phyloP scores from a whole-genome alignment of 2,797 vertebrate species.

The Agapornis canus region DNA sequence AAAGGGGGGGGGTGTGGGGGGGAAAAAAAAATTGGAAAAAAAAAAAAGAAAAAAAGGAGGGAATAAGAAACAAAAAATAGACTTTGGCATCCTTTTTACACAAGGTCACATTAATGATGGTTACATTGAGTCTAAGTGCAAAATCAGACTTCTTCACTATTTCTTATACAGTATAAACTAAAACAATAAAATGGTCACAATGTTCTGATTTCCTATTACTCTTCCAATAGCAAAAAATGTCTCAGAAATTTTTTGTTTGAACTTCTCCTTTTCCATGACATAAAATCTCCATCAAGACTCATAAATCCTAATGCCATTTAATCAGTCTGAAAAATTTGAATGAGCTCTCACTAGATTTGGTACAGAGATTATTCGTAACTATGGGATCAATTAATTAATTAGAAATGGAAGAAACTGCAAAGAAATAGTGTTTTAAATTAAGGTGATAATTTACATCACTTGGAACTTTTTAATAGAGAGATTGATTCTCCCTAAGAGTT shows the following conservation, averaged over 20 bases:
- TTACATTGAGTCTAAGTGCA: neutral
- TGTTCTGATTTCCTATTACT: neutral
- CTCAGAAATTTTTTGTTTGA: conserved; percentile 13
- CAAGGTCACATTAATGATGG: neutral
- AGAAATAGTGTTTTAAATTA: conserved; percentile 50
- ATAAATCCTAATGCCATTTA: conserved; percentile 57
- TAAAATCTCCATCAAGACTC: conserved; percentile 25
- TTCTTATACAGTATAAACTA: neutral
- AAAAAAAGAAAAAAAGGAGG: neutral
- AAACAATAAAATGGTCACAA: neutral
- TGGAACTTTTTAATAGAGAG: conserved; percentile 11
- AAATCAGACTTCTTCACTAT: neutral
- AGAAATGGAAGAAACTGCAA: conserved; percentile 25
- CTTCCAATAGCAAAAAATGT: neutral
- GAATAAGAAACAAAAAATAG: neutral
- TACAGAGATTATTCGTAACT: conserved; percentile 44
- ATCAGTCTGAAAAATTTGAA: conserved; percentile 55
- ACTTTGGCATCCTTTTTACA: neutral
- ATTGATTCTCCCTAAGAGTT: neutral
- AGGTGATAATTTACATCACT: conserved; percentile 2
- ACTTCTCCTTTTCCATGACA: neutral
- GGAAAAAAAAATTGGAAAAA: neutral
- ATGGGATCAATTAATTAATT: conserved; percentile 56
- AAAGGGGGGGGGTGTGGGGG: neutral
- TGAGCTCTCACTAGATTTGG: conserved; percentile 48